These are phyloP conservation scores for Lasioglossum figueresi DNA, from an alignment of 2,888 invertebrate genomes.

Conservation along the genomic window DNA sequence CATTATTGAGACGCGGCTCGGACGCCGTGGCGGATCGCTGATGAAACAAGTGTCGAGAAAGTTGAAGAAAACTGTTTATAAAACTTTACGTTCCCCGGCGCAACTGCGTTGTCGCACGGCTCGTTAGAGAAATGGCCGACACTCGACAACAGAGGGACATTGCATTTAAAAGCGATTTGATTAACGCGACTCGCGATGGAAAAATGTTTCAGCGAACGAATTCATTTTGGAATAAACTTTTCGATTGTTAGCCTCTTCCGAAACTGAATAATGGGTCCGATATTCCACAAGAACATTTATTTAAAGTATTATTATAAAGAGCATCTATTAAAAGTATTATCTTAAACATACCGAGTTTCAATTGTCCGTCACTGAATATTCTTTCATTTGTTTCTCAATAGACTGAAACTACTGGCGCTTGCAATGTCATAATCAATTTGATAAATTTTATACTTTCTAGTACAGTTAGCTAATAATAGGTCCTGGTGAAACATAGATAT, in stretches of 20 bases:
- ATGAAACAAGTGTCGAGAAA: slow-evolving; percentile 32
- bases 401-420: too few relatives aligned
- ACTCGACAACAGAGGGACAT: neutral
- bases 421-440: neutral
- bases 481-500: neutral
- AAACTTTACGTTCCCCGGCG: neutral
- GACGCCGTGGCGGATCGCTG: slow-evolving; percentile 30
- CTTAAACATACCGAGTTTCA: neutral
- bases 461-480: neutral
- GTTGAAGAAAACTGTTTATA: slow-evolving; percentile 8
- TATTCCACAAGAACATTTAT: neutral
- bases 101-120: slow-evolving; percentile 4
- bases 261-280: neutral
- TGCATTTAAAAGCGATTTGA: neutral
- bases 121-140: slow-evolving; percentile 17
- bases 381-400: too few relatives aligned
- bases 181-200: neutral
- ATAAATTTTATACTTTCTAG: neutral
- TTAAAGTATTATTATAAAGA: neutral
- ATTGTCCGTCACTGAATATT: neutral
- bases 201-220: neutral
- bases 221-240: neutral
- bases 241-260: neutral
- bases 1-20: slow-evolving; percentile 59
- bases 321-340: neutral